Evolutionary conservation across 2,113 vertebrate genomes (phyloP).

Genomic region (Tympanuchus pallidicinctus): DNA sequence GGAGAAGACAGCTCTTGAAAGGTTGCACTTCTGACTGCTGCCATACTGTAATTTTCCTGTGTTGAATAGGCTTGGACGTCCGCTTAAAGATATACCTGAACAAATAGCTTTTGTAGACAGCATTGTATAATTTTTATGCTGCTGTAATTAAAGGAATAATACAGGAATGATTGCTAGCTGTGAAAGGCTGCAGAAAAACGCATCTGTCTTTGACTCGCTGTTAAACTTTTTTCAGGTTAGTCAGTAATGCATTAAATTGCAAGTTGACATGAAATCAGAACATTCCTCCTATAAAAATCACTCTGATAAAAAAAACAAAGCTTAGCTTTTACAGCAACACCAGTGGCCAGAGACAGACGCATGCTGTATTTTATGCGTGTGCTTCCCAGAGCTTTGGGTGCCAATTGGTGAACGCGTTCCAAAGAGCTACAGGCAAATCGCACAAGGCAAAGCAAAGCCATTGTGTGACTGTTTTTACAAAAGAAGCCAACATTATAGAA

Average conservation of each 20-base stretch:
- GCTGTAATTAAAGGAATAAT: background rate
- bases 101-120: background rate
- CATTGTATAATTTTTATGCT: background rate
- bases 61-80: background rate
- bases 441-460: background rate
- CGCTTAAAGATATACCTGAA: background rate
- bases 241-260: background rate
- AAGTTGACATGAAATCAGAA: background rate
- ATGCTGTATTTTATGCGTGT: background rate
- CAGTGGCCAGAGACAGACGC: conserved; percentile 39
- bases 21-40: background rate
- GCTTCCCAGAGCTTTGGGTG: background rate
- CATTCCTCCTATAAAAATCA: conserved; percentile 26
- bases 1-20: background rate
- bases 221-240: background rate
- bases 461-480: background rate
- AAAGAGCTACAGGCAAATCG: background rate
- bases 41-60: background rate
- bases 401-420: background rate
- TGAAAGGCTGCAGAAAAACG: background rate
- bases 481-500: conserved; percentile 26
- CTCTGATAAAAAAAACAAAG: background rate
- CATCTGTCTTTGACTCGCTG: background rate
- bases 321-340: background rate
- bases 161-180: background rate